Conservation (phyloP, 2,888 invertebrate genomes). For the Drosophila kanekoi region DNA sequence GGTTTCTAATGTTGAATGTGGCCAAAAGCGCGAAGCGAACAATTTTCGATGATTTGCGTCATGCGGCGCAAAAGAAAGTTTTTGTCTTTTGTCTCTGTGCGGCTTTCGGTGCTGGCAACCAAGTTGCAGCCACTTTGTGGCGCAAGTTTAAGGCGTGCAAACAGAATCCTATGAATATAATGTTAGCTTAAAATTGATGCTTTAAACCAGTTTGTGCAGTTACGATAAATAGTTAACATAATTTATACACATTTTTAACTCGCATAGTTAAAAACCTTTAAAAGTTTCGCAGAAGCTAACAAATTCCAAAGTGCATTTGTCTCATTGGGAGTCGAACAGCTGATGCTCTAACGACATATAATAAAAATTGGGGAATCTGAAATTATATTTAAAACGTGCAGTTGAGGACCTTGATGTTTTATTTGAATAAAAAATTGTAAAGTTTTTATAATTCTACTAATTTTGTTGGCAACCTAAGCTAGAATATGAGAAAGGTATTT, state of each 20-base stretch:
- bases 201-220: conserved; percentile 4
- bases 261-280: conserved; percentile 11
- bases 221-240: conserved; percentile 5
- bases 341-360: too few relatives aligned
- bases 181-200: conserved; percentile 4
- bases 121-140: conserved; percentile 24
- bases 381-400: too few relatives aligned
- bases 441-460: too few relatives aligned
- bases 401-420: too few relatives aligned
- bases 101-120: conserved; percentile 14
- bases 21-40: conserved; percentile 17
- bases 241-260: background rate
- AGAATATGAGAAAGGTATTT: too few relatives aligned
- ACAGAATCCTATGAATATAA: background rate
- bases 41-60: conserved; percentile 42
- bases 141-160: background rate
- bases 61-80: conserved; percentile 44
- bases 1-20: conserved; percentile 58
- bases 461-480: too few relatives aligned
- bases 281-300: background rate
- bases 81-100: conserved; percentile 24
- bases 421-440: too few relatives aligned
- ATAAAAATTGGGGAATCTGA: too few relatives aligned
- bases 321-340: too few relatives aligned
- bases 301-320: background rate